Base-by-base conservation (phyloP, 2,113 vertebrate genomes). In the Elgaria multicarinata region DNA sequence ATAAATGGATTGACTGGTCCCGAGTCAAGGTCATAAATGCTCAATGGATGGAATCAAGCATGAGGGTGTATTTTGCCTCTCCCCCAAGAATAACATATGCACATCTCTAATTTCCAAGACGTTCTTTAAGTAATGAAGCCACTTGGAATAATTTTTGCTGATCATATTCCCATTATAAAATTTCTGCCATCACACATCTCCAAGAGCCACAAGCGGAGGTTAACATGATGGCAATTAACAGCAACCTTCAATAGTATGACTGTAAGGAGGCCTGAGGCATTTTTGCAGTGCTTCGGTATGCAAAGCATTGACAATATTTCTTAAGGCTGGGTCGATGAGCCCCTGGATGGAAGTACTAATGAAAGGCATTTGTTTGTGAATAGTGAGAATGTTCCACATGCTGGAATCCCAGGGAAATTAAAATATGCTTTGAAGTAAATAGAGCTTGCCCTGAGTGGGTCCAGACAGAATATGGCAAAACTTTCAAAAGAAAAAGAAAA, bases 201-300 rank as follows among this genome's bases (percentile, higher is more conserved):
- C 87, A 64, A 92, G 58, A 66, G 90, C 12, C 24, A 44, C 55
- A 83, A 69, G 62, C 36, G 42, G 5, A 62, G 58, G 39, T 88
- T 89, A 92, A 90, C 28, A 81, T 81, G n/a, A 75, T 86, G 88
- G 76, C 22, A 93, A 55, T 90, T 90, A 93, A 89, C 53, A 64
- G 62, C 84, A 88, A 88, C 75, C 50, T 82, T 89, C 82, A 90
- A 46, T 42, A 89, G 24, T 74, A 36, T 9, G 13, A 22, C 39
- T 92, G 33, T 62, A 92, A 90, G 87, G 81, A 86, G 83, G 66
- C 78, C 89, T 0, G 0, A 72, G 88, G 46, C 62, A 6, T 0
- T 88, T 42, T 82, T 93, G 88, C 66, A 88, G 16, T 18, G 53
- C 31, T 79, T 88, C 77, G 72, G 0, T 46, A 92, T 81, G 77